Conservation (phyloP, 2,888 invertebrate species). For the Habrosyne pyritoides region DNA sequence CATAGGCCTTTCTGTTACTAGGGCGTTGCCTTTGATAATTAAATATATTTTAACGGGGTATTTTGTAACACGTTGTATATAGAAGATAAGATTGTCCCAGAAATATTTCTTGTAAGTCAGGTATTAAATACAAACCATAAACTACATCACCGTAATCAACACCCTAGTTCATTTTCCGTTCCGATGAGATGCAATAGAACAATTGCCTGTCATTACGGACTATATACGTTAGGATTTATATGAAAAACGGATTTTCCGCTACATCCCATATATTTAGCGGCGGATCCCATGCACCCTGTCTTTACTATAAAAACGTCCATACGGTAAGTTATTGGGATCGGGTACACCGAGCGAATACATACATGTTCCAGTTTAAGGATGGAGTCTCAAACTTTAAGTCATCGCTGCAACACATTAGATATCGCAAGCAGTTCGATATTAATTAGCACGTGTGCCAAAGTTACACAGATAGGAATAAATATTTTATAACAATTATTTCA, state of each 20-base stretch:
- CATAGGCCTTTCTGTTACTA: too few species aligned
- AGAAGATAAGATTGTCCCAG: too few species aligned
- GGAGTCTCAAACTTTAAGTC: not conserved
- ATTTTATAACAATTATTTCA: too few species aligned
- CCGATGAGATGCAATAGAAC: not conserved
- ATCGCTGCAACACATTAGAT: not conserved
- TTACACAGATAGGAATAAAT: too few species aligned
- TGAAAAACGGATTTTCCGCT: not conserved
- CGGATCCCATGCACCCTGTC: constrained; percentile 16
- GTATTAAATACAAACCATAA: too few species aligned
- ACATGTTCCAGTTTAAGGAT: constrained; percentile 32
- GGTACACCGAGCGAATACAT: constrained; percentile 27
- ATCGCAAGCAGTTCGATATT: too few species aligned
- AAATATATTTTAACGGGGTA: too few species aligned
- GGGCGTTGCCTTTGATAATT: too few species aligned
- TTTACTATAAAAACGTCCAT: constrained; percentile 34
- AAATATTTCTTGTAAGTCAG: too few species aligned
- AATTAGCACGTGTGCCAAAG: too few species aligned
- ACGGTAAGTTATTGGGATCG: constrained; percentile 33
- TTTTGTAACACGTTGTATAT: too few species aligned
- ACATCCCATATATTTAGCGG: not conserved
- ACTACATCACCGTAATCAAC: not conserved
- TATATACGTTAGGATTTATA: not conserved
- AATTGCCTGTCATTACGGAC: not conserved
- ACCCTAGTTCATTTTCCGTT: not conserved